Percentiles rank a stretch among this genome's conserved stretches.
Evolutionary conservation across 2,113 vertebrate species (phyloP).

Genomic region (Rhinogobius similis): DNA sequence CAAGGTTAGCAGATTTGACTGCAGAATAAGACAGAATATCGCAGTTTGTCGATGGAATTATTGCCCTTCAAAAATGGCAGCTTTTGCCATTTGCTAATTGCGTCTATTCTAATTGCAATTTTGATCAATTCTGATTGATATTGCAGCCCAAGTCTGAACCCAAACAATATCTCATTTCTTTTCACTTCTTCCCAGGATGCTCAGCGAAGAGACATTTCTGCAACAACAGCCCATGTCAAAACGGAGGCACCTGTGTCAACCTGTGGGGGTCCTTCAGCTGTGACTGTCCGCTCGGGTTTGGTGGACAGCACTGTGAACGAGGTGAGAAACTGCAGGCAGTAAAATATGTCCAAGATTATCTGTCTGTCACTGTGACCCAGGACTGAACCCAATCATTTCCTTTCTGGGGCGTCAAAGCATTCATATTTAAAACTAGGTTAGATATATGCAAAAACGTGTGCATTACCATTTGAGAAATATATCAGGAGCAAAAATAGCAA

Average conservation of each 20-base stretch:
- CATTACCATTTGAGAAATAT: slow-evolving; percentile 3
- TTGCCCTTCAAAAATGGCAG: no score
- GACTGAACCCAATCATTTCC: slow-evolving; percentile 2
- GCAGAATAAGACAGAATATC: no score
- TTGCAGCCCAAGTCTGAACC: no score
- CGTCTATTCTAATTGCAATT: no score
- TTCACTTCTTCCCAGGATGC: slow-evolving; percentile 77
- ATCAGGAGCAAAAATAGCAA: not conserved
- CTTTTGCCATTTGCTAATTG: no score
- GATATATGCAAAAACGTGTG: not conserved
- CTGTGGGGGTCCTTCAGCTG: slow-evolving; percentile 90
- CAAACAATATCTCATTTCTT: slow-evolving; percentile 12
- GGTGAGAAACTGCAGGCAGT: no score
- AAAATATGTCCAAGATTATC: not conserved
- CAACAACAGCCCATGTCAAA: slow-evolving; percentile 83
- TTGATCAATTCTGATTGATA: no score
- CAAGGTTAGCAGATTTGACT: no score
- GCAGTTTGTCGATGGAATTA: no score
- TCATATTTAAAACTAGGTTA: not conserved
- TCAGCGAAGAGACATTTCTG: slow-evolving; percentile 89
- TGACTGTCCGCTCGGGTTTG: slow-evolving; percentile 86
- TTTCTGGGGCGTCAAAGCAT: not conserved
- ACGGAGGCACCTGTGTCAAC: slow-evolving; percentile 90
- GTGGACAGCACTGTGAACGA: slow-evolving; percentile 88
- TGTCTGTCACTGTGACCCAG: not conserved